Evolutionary conservation across 2,888 invertebrate species (phyloP), one percentile per base, ranked within the genome.

Genomic region (Cantharis rufa): DNA sequence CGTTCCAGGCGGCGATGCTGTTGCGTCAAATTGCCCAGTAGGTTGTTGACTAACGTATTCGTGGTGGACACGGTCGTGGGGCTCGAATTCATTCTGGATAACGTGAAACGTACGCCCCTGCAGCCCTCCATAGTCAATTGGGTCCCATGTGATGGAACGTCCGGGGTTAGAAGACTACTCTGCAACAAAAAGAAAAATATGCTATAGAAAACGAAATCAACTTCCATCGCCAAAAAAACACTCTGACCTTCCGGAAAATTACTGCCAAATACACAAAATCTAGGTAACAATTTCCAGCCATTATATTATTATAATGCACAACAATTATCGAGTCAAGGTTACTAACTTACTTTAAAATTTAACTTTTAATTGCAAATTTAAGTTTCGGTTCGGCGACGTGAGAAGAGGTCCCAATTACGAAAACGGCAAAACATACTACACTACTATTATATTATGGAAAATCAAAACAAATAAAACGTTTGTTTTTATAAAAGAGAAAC

Each of bases 1-100:
- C 88, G 87, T 84, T 89, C 86, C 83, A 89, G 85, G 61, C 90
- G 89, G 27, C 90, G 89, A 83, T 90, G 90, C 77, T 90, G 90
- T 27, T 83, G 82, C 69, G 80, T 76, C 69, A 88, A 82, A 80
- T 87, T 88, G 72, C 87, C 87, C 69, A 88, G 81, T 15, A 88
- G 81, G 79, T 86, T 85, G 73, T 81, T 82, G 32, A 82, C 81
- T 62, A 77, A 27, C 27, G 72, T 77, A 10, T 78, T 71, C 28
- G 82, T 82, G 24, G 82, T 80, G 63, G 82, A 82, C 72, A 83
- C 83, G 70, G 82, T 81, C 5, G 84, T 85, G 18, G 89, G 89
- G 62, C 86, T 87, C 27, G 89, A 89, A 74, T 88, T 87, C 88
- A 89, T 88, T 77, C 89, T 84, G 72, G 87, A 85, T 81, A 88